Percentiles rank a stretch among this genome's conserved stretches.
Evolutionary conservation across 2,113 vertebrate genomes (phyloP).

Genomic region (Seriola rivoliana): DNA sequence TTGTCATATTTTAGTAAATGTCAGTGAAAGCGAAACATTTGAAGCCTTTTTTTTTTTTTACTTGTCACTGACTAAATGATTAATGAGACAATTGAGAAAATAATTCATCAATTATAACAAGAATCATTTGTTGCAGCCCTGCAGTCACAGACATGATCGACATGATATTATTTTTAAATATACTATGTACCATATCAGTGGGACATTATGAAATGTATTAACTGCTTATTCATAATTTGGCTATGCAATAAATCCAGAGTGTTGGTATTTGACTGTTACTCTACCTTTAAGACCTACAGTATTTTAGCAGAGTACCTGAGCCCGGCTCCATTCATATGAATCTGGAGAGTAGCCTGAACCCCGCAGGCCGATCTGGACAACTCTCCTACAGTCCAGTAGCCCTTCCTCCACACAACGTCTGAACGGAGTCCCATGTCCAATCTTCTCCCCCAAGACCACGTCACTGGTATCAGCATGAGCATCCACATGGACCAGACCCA

Average conservation of each 20-base stretch:
- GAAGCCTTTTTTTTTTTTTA: background rate
- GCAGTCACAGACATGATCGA: no score
- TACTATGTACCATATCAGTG: no score
- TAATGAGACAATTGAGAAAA: no score
- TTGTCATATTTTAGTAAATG: no score
- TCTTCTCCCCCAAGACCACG: constrained; percentile 88
- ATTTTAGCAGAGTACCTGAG: constrained; percentile 84
- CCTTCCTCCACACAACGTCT: constrained; percentile 92
- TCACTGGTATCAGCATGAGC: constrained; percentile 91
- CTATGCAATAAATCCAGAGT: background rate
- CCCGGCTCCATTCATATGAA: constrained; percentile 85
- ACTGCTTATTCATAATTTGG: no score
- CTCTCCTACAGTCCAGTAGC: constrained; percentile 90
- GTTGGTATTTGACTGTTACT: no score
- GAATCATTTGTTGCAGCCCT: no score
- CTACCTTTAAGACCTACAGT: background rate
- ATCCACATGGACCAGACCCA: constrained; percentile 94
- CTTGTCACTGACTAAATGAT: no score
- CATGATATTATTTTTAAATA: no score
- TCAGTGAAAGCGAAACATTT: background rate
- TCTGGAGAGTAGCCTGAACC: constrained; percentile 86
- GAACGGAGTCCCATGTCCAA: constrained; percentile 91
- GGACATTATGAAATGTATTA: no score
- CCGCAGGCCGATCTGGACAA: constrained; percentile 93
- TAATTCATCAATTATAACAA: no score